Percentiles rank a stretch among this genome's conserved stretches.
Conservation (phyloP, 2,797 vertebrate genomes). For the Coreius guichenoti region DNA sequence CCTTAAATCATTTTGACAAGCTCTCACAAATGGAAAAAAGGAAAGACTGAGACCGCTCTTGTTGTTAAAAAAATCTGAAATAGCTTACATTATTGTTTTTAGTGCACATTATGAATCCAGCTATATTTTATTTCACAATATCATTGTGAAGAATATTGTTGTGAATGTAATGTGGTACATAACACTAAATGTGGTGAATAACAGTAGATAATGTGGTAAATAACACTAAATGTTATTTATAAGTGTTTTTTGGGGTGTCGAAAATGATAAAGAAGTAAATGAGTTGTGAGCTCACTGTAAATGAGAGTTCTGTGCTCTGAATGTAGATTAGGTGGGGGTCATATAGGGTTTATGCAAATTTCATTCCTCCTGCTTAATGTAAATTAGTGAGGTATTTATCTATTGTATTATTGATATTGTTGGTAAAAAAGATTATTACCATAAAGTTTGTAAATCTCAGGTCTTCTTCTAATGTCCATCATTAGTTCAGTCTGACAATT, state of each 20-base stretch:
- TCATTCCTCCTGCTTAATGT: slow-evolving; percentile 8
- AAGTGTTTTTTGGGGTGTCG: not conserved
- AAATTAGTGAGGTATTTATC: slow-evolving; percentile 8
- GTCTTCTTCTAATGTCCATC: not conserved
- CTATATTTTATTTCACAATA: not conserved
- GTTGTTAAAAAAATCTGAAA: not conserved
- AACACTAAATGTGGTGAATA: not conserved
- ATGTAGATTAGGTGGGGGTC: slow-evolving; percentile 6
- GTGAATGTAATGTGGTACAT: not conserved
- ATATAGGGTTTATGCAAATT: slow-evolving; percentile 18
- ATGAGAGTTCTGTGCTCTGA: not conserved
- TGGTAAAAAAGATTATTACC: not conserved
- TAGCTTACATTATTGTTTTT: not conserved
- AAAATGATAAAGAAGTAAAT: slow-evolving; percentile 3
- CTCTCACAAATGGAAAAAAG: not conserved
- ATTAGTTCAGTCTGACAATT: not conserved
- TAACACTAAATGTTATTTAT: not conserved
- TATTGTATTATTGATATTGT: not conserved
- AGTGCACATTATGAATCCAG: not conserved
- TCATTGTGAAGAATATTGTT: not conserved
- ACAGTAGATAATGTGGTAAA: not conserved
- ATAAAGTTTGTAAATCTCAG: not conserved
- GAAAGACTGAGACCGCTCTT: not conserved
- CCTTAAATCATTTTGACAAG: not conserved
- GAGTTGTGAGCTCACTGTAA: slow-evolving; percentile 6